These are phyloP conservation scores for Acanthornis magna DNA, from an alignment of 2,797 vertebrate genomes.

Conservation along the genomic window DNA sequence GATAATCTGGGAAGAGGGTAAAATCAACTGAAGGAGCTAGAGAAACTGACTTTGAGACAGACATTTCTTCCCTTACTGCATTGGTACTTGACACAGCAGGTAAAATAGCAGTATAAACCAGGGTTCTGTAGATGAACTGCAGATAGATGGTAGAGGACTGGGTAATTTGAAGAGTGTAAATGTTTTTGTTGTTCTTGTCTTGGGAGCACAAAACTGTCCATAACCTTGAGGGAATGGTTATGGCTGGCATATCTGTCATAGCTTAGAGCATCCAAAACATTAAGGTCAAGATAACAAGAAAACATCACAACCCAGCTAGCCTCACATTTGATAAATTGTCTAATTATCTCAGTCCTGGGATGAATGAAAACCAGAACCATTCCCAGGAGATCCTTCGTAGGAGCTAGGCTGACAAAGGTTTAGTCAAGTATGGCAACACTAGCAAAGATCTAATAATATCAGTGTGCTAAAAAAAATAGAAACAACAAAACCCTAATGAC, in stretches of 20 bases:
- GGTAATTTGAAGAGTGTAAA: conserved; percentile 39
- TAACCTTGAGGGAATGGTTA: conserved; percentile 43
- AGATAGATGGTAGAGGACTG: background rate
- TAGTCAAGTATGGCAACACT: conserved; percentile 38
- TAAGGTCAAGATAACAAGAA: conserved; percentile 69
- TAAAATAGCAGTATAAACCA: background rate
- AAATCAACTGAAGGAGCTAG: background rate
- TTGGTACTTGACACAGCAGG: background rate
- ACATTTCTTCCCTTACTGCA: background rate
- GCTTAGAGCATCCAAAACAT: conserved; percentile 16
- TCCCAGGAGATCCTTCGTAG: conserved; percentile 13
- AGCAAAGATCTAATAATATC: conserved; percentile 45
- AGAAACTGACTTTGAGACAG: background rate
- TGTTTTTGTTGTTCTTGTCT: conserved; percentile 14
- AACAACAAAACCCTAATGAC: background rate
- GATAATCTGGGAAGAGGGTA: background rate
- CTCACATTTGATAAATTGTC: conserved; percentile 65
- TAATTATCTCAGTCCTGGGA: conserved; percentile 64
- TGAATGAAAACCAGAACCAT: conserved; percentile 30
- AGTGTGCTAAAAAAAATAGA: background rate
- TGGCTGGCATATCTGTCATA: conserved; percentile 48
- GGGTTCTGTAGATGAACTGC: background rate
- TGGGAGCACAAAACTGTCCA: background rate
- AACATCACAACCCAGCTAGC: background rate
- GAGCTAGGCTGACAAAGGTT: conserved; percentile 55